phyloP scores from a whole-genome alignment of 2,888 invertebrate genomes.

The Megalurothrips usitatus region DNA sequence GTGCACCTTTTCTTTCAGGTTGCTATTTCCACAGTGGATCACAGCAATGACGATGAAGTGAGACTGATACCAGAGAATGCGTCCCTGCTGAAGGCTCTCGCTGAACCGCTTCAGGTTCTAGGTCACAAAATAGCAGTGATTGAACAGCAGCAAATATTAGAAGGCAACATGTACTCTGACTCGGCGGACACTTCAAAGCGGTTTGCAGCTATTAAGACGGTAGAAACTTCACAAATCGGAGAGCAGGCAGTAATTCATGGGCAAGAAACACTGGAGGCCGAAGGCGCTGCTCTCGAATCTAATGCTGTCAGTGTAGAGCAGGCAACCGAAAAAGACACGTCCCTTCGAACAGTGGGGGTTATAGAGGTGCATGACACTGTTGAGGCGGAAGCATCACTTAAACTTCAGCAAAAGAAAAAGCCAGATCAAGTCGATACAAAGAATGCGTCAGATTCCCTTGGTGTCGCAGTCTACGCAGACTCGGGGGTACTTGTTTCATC shows the following conservation, averaged over 20 bases:
- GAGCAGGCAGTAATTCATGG: constrained; percentile 39
- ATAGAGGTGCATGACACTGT: background rate
- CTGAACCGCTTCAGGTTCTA: constrained; percentile 48
- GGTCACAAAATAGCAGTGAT: constrained; percentile 44
- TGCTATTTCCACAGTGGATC: background rate
- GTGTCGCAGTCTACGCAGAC: background rate
- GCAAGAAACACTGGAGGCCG: constrained; percentile 45
- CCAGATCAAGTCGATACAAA: constrained; percentile 13
- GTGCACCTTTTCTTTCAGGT: background rate
- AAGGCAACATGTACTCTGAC: constrained; percentile 41
- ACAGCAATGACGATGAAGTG: constrained; percentile 38
- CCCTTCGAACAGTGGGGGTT: background rate
- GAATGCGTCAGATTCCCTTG: background rate
- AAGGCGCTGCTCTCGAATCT: background rate
- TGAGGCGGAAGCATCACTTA: constrained; percentile 27
- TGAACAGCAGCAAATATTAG: constrained; percentile 41
- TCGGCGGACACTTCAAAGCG: constrained; percentile 38
- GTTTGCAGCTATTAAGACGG: background rate
- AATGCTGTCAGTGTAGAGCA: background rate
- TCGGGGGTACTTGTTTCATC: constrained; percentile 5
- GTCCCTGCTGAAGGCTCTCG: constrained; percentile 43
- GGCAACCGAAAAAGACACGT: background rate
- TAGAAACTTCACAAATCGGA: constrained; percentile 12
- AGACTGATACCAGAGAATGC: background rate
- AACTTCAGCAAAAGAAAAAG: constrained; percentile 9